Evolutionary conservation across 2,113 vertebrate species (phyloP).

Genomic region (Otis tarda): DNA sequence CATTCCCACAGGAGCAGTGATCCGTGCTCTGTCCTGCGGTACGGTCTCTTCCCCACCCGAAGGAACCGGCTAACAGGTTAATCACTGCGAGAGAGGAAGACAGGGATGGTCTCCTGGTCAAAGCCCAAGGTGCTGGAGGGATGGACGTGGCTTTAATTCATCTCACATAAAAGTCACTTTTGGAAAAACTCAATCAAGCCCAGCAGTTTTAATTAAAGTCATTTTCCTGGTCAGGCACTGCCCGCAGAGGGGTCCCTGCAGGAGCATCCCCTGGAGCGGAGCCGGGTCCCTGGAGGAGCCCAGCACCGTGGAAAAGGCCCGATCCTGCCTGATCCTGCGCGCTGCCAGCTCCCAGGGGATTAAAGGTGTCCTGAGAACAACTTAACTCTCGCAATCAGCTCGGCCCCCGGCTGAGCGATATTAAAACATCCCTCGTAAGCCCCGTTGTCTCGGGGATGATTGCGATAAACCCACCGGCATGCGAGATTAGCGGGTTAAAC

Average conservation of each 20-base stretch:
- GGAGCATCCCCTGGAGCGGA: background rate
- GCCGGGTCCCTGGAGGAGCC: background rate
- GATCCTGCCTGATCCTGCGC: background rate
- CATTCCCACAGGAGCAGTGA: background rate
- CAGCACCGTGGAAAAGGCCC: accelerated
- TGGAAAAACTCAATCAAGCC: background rate
- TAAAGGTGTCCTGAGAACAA: conserved; percentile 42
- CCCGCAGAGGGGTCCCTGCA: background rate
- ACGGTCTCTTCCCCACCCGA: accelerated
- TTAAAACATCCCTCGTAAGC: background rate
- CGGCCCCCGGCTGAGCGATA: background rate
- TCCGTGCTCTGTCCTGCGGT: background rate
- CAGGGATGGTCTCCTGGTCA: background rate
- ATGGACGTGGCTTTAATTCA: background rate
- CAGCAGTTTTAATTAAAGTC: background rate
- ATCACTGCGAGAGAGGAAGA: background rate
- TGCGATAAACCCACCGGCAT: background rate
- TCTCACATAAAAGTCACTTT: background rate
- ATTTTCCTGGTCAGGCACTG: accelerated
- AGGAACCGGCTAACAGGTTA: background rate
- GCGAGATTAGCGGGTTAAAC: background rate
- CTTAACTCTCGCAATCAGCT: background rate
- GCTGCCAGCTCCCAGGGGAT: background rate
- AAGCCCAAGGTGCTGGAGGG: background rate
- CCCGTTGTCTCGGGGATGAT: background rate